Conservation (phyloP, 1,140 invertebrate species). For the Spodoptera litura region DNA sequence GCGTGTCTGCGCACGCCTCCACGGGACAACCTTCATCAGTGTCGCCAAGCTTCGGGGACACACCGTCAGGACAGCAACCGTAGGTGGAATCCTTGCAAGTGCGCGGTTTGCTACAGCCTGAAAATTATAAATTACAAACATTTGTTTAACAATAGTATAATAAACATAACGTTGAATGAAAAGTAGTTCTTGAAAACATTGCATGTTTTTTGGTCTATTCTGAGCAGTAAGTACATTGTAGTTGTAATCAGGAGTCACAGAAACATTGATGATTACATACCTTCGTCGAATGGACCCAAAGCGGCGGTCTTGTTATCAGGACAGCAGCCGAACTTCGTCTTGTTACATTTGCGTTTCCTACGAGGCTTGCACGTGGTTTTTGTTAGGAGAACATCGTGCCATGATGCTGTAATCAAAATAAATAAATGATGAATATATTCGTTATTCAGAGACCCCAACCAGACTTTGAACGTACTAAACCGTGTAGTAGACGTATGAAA, state of each 20-base stretch:
- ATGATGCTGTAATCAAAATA: slow-evolving; percentile 3
- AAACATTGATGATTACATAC: slow-evolving; percentile 62
- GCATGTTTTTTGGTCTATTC: no score
- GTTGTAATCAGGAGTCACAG: no score
- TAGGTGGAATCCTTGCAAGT: slow-evolving; percentile 93
- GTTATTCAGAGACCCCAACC: no score
- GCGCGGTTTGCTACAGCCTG: slow-evolving; percentile 89
- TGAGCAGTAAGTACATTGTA: no score
- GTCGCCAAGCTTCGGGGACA: slow-evolving; percentile 92
- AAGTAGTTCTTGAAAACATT: no score
- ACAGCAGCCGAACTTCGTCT: slow-evolving; percentile 95
- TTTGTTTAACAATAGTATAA: not conserved
- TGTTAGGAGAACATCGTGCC: not conserved
- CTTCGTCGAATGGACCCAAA: slow-evolving; percentile 94
- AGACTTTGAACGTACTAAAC: no score
- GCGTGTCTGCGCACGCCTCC: slow-evolving; percentile 90
- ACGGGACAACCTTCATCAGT: slow-evolving; percentile 92
- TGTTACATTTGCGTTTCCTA: slow-evolving; percentile 87
- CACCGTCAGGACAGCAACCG: slow-evolving; percentile 96
- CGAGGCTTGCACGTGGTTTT: slow-evolving; percentile 20
- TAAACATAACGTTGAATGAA: no score
- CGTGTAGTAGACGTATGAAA: no score
- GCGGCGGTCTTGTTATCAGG: slow-evolving; percentile 94
- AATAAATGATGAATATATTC: no score
- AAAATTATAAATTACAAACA: slow-evolving; percentile 6